phyloP scores from a whole-genome alignment of 1,140 invertebrate species.

The Apis cerana region DNA sequence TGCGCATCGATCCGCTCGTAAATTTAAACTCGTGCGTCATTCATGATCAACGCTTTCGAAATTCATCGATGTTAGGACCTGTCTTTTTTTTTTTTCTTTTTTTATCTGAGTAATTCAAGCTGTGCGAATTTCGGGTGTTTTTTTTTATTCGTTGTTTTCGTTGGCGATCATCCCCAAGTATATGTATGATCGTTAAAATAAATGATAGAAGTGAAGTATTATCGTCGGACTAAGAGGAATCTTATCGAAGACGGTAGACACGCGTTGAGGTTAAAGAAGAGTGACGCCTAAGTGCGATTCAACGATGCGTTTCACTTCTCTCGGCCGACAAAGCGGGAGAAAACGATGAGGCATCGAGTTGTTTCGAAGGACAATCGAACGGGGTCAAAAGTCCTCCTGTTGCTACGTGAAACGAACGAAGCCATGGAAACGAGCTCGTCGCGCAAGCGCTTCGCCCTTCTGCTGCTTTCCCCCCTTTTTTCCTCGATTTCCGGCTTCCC shows the following conservation, averaged over 20 bases:
- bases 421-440: constrained; percentile 68
- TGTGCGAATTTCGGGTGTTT: not conserved
- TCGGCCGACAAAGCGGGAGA: constrained; percentile 43
- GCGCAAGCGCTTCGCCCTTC: constrained; percentile 64
- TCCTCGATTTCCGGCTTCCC: constrained; percentile 43
- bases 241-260: not conserved
- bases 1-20: constrained; percentile 52
- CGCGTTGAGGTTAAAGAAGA: not conserved
- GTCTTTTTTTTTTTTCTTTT: not conserved
- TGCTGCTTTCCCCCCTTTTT: constrained; percentile 39
- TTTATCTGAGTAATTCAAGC: no score
- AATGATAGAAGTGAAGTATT: not conserved
- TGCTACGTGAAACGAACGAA: constrained; percentile 72
- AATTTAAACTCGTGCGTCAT: constrained; percentile 51
- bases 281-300: constrained; percentile 6
- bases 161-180: no score
- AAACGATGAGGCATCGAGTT: constrained; percentile 51
- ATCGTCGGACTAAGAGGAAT: not conserved
- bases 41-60: constrained; percentile 34
- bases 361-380: constrained; percentile 73
- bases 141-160: no score
- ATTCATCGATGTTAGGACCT: constrained; percentile 20
- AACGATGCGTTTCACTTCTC: constrained; percentile 57
- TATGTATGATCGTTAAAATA: no score
- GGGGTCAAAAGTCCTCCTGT: constrained; percentile 72